These are phyloP conservation scores for Polyploca ridens DNA, from an alignment of 2,888 invertebrate species.

Conservation along the genomic window DNA sequence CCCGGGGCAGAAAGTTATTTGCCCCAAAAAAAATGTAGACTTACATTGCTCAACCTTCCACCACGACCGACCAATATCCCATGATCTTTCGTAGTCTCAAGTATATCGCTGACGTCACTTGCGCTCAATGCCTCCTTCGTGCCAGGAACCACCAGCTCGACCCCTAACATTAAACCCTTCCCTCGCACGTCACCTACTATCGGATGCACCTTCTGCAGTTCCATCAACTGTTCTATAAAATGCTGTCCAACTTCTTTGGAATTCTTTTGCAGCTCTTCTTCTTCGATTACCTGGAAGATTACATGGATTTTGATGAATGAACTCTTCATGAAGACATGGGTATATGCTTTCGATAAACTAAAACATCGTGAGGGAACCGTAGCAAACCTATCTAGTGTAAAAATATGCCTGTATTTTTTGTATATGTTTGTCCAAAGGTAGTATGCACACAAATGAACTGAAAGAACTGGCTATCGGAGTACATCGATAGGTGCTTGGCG, in stretches of 20 bases:
- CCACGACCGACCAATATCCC: slow-evolving; percentile 96
- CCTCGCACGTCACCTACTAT: slow-evolving; percentile 97
- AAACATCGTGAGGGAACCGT: too few relatives aligned
- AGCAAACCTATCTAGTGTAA: too few relatives aligned
- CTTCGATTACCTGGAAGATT: slow-evolving; percentile 90
- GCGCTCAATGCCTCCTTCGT: slow-evolving; percentile 86
- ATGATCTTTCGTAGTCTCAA: slow-evolving; percentile 93
- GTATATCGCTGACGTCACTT: slow-evolving; percentile 88
- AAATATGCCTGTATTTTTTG: too few relatives aligned
- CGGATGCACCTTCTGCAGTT: slow-evolving; percentile 87
- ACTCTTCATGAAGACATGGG: too few relatives aligned
- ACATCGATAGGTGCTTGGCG: too few relatives aligned
- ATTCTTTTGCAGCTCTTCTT: slow-evolving; percentile 93
- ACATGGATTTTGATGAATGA: neutral
- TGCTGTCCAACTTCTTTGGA: slow-evolving; percentile 91
- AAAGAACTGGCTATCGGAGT: too few relatives aligned
- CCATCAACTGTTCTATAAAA: slow-evolving; percentile 89
- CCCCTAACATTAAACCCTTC: slow-evolving; percentile 97
- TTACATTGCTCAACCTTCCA: slow-evolving; percentile 94
- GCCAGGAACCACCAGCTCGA: slow-evolving; percentile 91
- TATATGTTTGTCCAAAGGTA: too few relatives aligned
- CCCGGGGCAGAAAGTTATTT: too few relatives aligned
- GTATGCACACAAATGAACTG: too few relatives aligned
- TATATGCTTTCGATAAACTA: too few relatives aligned
- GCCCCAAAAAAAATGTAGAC: slow-evolving; percentile 48